phyloP scores from a whole-genome alignment of 1,140 invertebrate genomes.

The Battus philenor region DNA sequence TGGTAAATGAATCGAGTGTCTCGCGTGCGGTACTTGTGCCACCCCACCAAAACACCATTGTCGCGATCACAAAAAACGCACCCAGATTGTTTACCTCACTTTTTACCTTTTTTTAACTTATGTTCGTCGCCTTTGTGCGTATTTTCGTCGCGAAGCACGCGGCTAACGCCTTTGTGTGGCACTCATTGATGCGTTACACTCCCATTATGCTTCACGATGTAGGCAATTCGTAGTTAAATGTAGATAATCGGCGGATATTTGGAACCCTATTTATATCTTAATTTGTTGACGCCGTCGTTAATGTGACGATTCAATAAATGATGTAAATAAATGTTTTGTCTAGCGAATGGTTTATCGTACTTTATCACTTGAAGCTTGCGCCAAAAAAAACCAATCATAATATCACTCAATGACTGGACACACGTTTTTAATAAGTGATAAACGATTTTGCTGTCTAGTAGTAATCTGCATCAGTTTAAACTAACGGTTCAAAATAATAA shows the following conservation, averaged over 20 bases:
- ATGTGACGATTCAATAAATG: too few species aligned
- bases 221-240: slow-evolving; percentile 61
- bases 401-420: too few species aligned
- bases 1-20: slow-evolving; percentile 21
- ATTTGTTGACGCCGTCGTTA: slow-evolving; percentile 19
- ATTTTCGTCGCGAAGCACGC: slow-evolving; percentile 62
- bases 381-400: too few species aligned
- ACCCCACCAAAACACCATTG: slow-evolving; percentile 52
- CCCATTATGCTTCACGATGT: slow-evolving; percentile 50
- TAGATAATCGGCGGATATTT: slow-evolving; percentile 46
- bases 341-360: too few species aligned
- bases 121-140: slow-evolving; percentile 56
- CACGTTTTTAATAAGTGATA: too few species aligned
- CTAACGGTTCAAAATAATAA: too few species aligned
- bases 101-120: slow-evolving; percentile 71
- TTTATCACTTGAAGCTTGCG: too few species aligned
- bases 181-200: slow-evolving; percentile 53
- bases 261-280: slow-evolving; percentile 29
- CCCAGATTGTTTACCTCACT: slow-evolving; percentile 71
- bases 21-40: slow-evolving; percentile 59
- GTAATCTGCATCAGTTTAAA: too few species aligned
- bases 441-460: too few species aligned
- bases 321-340: too few species aligned
- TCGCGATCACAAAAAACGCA: slow-evolving; percentile 52
- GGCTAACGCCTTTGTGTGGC: slow-evolving; percentile 44